Conservation (phyloP, 2,797 vertebrate species). For the Parauchenoglanis punctatus region DNA sequence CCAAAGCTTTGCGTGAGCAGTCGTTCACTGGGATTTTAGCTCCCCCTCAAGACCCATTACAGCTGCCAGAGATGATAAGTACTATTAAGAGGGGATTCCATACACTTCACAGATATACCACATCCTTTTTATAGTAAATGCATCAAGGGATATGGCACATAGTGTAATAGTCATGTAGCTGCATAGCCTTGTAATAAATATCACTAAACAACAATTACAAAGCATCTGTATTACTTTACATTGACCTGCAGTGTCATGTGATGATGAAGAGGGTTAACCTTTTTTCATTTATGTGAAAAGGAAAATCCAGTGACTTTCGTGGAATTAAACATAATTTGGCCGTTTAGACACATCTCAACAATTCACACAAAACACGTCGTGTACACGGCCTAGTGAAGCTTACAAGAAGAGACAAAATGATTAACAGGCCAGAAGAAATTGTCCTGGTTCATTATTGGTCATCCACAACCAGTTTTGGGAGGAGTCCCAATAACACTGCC, state of each 20-base stretch:
- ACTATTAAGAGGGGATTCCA: background rate
- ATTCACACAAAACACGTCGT: background rate
- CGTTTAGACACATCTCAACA: background rate
- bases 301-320: background rate
- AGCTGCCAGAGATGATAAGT: background rate
- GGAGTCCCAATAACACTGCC: background rate
- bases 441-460: background rate
- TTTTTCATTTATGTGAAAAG: background rate
- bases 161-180: background rate
- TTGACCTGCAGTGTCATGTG: background rate
- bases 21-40: background rate
- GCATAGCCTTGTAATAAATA: background rate
- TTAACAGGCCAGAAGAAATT: background rate
- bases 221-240: background rate
- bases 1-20: conserved; percentile 9
- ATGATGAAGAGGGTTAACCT: background rate
- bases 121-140: background rate
- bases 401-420: background rate
- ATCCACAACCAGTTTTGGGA: background rate
- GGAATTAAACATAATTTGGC: background rate
- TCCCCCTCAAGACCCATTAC: conserved; percentile 12
- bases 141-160: background rate
- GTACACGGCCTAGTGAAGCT: background rate
- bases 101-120: background rate
- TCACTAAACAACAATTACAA: background rate